These are phyloP conservation scores for Zaprionus kolodkinae DNA, from an alignment of 1,140 invertebrate genomes.

Conservation along the genomic window DNA sequence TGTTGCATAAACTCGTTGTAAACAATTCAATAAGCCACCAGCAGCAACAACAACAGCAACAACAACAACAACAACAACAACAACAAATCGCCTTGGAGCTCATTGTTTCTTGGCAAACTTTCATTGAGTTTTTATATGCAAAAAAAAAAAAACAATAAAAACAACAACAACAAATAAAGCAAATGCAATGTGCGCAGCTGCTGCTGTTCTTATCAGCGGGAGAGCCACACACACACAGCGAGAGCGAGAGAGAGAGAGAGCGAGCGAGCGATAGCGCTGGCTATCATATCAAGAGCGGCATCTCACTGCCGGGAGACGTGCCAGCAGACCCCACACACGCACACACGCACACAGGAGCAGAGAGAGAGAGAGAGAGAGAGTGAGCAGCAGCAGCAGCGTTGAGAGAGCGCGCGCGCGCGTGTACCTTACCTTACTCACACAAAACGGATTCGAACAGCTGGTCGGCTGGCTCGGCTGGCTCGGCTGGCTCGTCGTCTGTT, in stretches of 20 bases:
- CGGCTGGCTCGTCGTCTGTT: constrained; percentile 39
- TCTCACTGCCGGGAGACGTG: constrained; percentile 46
- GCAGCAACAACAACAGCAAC: constrained; percentile 47
- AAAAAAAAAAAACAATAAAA: constrained; percentile 47
- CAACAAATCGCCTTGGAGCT: constrained; percentile 62
- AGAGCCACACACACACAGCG: constrained; percentile 35
- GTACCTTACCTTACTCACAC: constrained; percentile 62
- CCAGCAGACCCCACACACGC: constrained; percentile 43
- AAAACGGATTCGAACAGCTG: constrained; percentile 79
- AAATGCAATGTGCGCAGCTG: constrained; percentile 29
- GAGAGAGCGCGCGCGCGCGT: background rate
- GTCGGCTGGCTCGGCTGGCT: constrained; percentile 42
- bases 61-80: constrained; percentile 53
- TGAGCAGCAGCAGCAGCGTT: background rate
- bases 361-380: background rate
- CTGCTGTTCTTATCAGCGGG: constrained; percentile 48
- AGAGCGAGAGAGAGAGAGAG: constrained; percentile 5
- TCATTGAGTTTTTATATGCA: constrained; percentile 77
- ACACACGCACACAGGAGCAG: background rate
- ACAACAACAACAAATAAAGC: constrained; percentile 19
- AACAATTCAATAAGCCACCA: constrained; percentile 68
- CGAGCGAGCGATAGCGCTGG: background rate
- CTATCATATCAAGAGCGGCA: constrained; percentile 49
- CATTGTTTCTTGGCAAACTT: constrained; percentile 75
- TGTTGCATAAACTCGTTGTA: constrained; percentile 76